Evolutionary conservation across 2,888 invertebrate genomes (phyloP).

Genomic region (Athalia rosae): DNA sequence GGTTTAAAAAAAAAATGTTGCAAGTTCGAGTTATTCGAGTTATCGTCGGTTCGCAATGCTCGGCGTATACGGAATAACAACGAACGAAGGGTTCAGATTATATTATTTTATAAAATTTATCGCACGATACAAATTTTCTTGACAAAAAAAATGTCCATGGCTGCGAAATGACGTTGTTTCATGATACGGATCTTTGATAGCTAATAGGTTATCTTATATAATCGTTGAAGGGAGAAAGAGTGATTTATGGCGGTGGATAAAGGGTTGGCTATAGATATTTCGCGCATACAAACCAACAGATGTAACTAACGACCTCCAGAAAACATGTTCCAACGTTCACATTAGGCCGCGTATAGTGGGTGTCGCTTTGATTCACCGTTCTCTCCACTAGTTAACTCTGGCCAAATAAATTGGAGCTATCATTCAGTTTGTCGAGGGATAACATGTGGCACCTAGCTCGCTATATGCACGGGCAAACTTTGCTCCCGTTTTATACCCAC

Average conservation of each 20-base stretch:
- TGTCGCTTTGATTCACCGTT: slow-evolving; percentile 26
- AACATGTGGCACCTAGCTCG: slow-evolving; percentile 20
- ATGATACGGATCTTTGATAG: too few relatives aligned
- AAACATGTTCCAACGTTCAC: slow-evolving; percentile 21
- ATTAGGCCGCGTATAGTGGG: neutral
- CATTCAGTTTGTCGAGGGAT: slow-evolving; percentile 15
- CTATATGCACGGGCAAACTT: neutral
- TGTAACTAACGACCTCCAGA: slow-evolving; percentile 30
- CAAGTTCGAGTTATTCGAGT: too few relatives aligned
- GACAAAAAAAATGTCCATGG: too few relatives aligned
- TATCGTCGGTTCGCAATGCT: neutral
- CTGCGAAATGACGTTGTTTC: too few relatives aligned
- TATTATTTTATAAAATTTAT: too few relatives aligned
- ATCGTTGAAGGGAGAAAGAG: neutral
- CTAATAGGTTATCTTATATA: too few relatives aligned
- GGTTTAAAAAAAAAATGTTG: neutral
- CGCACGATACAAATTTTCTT: too few relatives aligned
- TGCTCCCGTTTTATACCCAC: neutral
- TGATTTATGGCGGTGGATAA: slow-evolving; percentile 20
- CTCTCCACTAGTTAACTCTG: neutral
- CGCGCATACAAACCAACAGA: slow-evolving; percentile 12
- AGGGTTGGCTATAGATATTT: neutral
- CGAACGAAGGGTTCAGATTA: neutral
- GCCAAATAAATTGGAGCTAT: slow-evolving; percentile 26
- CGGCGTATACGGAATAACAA: slow-evolving; percentile 12